Conservation (phyloP, 30 jellyfish, hydroid and myxozoan species). For the Aurelia coerulea region DNA sequence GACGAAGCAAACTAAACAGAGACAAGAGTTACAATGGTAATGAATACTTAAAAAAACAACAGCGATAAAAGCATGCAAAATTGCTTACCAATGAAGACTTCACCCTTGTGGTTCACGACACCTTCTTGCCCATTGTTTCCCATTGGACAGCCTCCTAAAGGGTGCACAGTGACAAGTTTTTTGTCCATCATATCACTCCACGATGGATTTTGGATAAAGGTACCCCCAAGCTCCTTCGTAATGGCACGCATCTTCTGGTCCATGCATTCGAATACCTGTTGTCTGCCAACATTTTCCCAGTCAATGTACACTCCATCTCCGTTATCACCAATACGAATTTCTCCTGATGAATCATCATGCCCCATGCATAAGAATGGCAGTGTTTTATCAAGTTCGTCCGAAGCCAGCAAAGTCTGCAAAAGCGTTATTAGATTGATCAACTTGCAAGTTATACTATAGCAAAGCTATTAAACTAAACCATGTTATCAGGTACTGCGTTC, state of each 20-base stretch:
- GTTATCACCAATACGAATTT: constrained; percentile 13
- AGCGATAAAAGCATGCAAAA: no score
- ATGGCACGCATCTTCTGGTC: constrained; percentile 1
- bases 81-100: constrained; percentile 31
- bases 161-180: constrained; percentile 44
- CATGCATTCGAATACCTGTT: constrained; percentile 4
- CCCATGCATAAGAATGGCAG: constrained; percentile 60
- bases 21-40: no score
- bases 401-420: neutral
- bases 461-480: no score
- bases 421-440: no score
- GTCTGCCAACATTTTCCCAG: constrained; percentile 56
- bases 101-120: constrained; percentile 57
- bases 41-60: no score
- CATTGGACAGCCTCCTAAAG: constrained; percentile 67
- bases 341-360: constrained; percentile 51
- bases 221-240: constrained; percentile 41
- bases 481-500: no score
- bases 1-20: no score
- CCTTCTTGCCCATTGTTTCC: constrained; percentile 32
- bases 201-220: constrained; percentile 16
- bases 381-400: constrained; percentile 32
- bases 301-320: constrained; percentile 26
- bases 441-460: no score
- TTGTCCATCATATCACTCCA: constrained; percentile 31